Evolutionary conservation across 2,113 vertebrate genomes (phyloP).

Genomic region (Crocuta crocuta): DNA sequence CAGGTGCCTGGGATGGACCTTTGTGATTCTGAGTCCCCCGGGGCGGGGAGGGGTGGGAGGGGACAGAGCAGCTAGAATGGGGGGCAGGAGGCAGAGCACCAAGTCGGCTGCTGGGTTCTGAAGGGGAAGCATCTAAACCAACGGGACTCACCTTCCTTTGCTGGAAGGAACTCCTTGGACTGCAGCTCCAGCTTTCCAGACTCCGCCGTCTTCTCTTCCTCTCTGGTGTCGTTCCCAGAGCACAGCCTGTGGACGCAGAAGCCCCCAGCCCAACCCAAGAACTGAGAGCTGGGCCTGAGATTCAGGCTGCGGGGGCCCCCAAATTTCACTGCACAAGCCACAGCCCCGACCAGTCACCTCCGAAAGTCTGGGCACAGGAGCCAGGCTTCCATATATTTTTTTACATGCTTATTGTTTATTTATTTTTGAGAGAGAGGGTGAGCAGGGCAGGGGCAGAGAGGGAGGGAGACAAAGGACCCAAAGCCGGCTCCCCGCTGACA

Average conservation of each 20-base stretch:
- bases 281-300: background rate
- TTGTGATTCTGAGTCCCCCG: background rate
- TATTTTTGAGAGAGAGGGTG: background rate
- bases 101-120: rapidly evolving
- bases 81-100: background rate
- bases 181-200: background rate
- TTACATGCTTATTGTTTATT: background rate
- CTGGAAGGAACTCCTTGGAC: background rate
- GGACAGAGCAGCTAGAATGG: too few species aligned
- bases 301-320: background rate
- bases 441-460: background rate
- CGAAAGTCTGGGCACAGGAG: background rate
- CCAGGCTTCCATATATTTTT: background rate
- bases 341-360: background rate
- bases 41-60: too few species aligned
- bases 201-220: background rate
- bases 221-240: background rate
- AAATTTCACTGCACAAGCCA: too few species aligned
- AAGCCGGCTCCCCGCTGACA: background rate
- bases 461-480: background rate
- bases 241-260: slow-evolving; percentile 62
- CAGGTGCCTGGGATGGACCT: too few species aligned
- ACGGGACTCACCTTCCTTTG: slow-evolving; percentile 13
- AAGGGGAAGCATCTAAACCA: rapidly evolving
- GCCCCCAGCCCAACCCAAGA: background rate